Evolutionary conservation across 2,797 vertebrate species (phyloP), one percentile per base, ranked within the genome.

Genomic region (Sphaeramia orbicularis): DNA sequence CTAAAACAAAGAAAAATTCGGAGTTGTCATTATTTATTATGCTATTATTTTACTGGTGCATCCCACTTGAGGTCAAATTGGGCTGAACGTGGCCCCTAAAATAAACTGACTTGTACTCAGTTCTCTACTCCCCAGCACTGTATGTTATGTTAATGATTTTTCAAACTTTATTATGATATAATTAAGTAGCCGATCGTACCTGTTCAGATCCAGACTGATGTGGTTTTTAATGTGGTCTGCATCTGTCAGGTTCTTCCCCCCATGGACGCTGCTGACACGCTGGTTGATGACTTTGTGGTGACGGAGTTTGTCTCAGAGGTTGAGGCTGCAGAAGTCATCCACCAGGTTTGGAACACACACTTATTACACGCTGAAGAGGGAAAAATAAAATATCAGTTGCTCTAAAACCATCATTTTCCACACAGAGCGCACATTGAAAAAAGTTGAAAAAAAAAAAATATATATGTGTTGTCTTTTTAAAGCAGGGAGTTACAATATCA

Each of bases 271-370:
- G 53, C 51, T 0, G 84, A 89, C 35, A 37, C 3, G 1, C 32
- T 88, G 21, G 67, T 74, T 9, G 89, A 91, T 5, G 86, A 91
- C 71, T 87, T 81, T 49, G 83, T 85, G 10, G 61, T 80, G 62
- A 89, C 86, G 35, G 89, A 87, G 45, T 76, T 84, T 3, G 76
- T 70, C 9, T 30, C 67, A 13, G 82, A 76, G 8, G 82, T 74
- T 14, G 76, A 90, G 24, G 76, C 57, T 9, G 65, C 78, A 1
- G 76, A 85, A 49, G 69, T 32, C 58, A 45, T 41, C 5, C 32
- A 81, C 56, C 64, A 78, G 85, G 91, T 93, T 57, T 84, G 59
- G 41, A 38, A n/a, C 0, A 7, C 14, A 37, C 14, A 10, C 40
- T 36, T 18, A 16, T 13, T 0, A 38, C 13, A 48, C 6, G 14